A percentile compares a stretch with the other conserved stretches of the same genome.
Conservation (phyloP, 2,113 vertebrate genomes). For the Capreolus pygargus region DNA sequence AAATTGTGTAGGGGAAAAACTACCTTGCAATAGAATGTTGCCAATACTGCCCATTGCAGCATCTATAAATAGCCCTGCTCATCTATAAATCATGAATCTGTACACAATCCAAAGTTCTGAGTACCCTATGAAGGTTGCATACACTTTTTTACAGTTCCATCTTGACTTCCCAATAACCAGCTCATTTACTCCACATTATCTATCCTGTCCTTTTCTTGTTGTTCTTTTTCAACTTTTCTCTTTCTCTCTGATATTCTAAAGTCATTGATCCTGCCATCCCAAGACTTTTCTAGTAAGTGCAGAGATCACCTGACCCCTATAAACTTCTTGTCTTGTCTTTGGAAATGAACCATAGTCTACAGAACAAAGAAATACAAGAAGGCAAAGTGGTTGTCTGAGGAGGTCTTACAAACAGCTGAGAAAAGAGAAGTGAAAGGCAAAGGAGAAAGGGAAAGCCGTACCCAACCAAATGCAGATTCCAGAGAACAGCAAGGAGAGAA, state of each 20-base stretch:
- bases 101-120: background rate
- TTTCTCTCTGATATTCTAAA: background rate
- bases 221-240: background rate
- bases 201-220: background rate
- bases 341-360: background rate
- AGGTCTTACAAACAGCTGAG: background rate
- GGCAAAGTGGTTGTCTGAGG: background rate
- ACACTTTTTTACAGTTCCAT: background rate
- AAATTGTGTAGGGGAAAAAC: background rate
- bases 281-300: background rate
- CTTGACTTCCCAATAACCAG: background rate
- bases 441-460: background rate
- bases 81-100: background rate
- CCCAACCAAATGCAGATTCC: background rate
- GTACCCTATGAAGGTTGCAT: background rate
- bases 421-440: background rate
- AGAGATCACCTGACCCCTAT: background rate
- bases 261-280: background rate
- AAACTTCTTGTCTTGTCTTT: background rate
- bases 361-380: background rate
- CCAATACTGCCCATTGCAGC: background rate
- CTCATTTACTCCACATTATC: background rate
- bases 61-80: background rate
- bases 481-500: background rate
- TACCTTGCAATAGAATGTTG: background rate